Evolutionary conservation across 2,888 invertebrate genomes (phyloP), one percentile per base, ranked within the genome.

Genomic region (Cheiracanthium punctorium): DNA sequence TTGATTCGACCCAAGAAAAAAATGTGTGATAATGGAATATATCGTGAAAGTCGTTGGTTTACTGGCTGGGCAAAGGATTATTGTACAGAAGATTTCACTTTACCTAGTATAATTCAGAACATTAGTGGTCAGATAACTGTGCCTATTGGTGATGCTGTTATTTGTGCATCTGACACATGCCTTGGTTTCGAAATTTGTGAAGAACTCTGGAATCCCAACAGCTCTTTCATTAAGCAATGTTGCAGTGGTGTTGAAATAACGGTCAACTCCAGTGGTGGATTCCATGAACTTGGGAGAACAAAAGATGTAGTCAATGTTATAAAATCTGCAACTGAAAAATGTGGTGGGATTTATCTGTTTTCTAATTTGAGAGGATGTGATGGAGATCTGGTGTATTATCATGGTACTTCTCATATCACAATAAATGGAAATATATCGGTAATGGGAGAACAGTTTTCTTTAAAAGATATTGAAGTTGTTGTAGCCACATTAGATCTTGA

Each of bases 111-210:
- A 93, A 96, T 98, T 87, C 93, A 95, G 1, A 93, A 94, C 41
- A 94, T 96, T 75, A 97, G 96, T 0, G 91, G 88, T 64, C 90
- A 93, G 93, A 94, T 93, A 29, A 94, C 94, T 1, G 98, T 97
- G 43, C 97, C 98, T 1, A 95, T 99, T 91, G 99, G 99, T 0
- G 98, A 99, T 93, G 98, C 96, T 2, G 96, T 99, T 0, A 95
- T 99, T 88, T 94, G 96, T 29, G 97, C 98, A 0, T 93, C 93
- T 89, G 99, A 99, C 91, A 98, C 98, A 0, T 97, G 97, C 90
- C 95, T 99, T 89, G 97, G 98, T 4, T 96, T 95, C 92, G 99
- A 99, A 93, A 98, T 99, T 89, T 99, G 99, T 92, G 99, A 99
- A 92, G 99, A 99, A 91, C 92, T 99, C 24, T 99, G 99, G 99